These are phyloP conservation scores for Drosophila gaucha DNA, from an alignment of 2,888 invertebrate species.

Conservation along the genomic window DNA sequence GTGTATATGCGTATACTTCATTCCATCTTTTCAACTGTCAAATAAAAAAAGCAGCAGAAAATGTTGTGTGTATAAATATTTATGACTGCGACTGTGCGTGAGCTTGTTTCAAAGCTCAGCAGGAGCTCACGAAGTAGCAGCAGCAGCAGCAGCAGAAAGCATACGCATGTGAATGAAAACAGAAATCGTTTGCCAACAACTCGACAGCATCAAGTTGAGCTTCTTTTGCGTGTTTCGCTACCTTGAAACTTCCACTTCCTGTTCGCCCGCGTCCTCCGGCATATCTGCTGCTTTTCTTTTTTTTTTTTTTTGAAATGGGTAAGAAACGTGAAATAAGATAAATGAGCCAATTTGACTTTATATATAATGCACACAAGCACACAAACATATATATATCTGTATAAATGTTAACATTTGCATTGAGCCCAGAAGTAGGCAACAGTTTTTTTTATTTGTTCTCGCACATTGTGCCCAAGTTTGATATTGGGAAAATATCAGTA, in stretches of 20 bases:
- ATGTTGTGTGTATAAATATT: conserved; percentile 33
- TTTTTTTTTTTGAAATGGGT: conserved; percentile 52
- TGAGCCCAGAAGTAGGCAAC: conserved; percentile 31
- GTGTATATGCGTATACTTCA: conserved; percentile 16
- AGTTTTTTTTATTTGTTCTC: too few species aligned
- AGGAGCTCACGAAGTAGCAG: conserved; percentile 1
- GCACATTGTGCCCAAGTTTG: too few species aligned
- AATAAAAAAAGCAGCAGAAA: conserved; percentile 18
- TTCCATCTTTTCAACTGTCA: conserved; percentile 41
- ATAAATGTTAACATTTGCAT: too few species aligned
- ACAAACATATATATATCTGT: not conserved
- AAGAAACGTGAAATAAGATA: conserved; percentile 68
- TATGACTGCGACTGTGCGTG: conserved; percentile 40
- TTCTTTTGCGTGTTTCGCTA: not conserved
- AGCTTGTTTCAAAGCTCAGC: conserved; percentile 46
- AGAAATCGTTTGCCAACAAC: conserved; percentile 30
- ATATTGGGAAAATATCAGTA: too few species aligned
- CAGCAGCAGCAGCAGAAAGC: not conserved
- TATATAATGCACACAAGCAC: not conserved
- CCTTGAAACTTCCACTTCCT: not conserved
- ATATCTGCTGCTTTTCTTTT: too few species aligned
- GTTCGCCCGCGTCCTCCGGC: not conserved
- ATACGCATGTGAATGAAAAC: conserved; percentile 12
- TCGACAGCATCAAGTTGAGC: not conserved
- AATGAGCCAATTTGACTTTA: conserved; percentile 66